Base-by-base conservation (phyloP, 37 sponge, comb jelly and placozoan genomes). In the Dysidea cf. avara region DNA sequence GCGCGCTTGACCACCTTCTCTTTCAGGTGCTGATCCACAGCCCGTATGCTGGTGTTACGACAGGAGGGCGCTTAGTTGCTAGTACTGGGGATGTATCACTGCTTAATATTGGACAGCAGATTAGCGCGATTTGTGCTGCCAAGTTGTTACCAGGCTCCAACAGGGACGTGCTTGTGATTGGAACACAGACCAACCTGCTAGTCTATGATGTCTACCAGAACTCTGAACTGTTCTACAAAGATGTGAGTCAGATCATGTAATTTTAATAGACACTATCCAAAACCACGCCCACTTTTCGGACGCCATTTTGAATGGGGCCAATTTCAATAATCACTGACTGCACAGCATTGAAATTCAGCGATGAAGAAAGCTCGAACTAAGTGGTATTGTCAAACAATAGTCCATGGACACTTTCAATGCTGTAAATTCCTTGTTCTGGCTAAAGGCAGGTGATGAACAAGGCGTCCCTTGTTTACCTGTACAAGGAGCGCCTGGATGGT, bases 181-280 rank as follows among this genome's bases (percentile, higher is more conserved):
- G 97, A 5, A 75, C 94, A 39, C 89, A 90, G 54, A 94, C 87
- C 48, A 76, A 91, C 55, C 69, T 97, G 26, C 73, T 94, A 25
- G 97, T 92, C 3, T 97, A 97, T 65, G 88, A 97, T 68, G 81
- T 97, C 18, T 82, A 97, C 16, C 55, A 89, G 29, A 97, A 97
- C 69, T 39, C 75, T 7, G 97, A 97, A 16, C 68, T 93, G 7
- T 97, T 97, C 70, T 94, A 97, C 74, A 96, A 87, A 48, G 87
- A 92, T 46, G 93, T 88, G 47, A 26, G 78, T 74, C n/a, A n/a
- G n/a, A n/a, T n/a, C n/a, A n/a, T n/a, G n/a, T n/a, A n/a, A n/a
- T n/a, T n/a, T n/a, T n/a, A n/a, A n/a, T n/a, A n/a, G n/a, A n/a
- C n/a, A n/a, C n/a, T n/a, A n/a, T n/a, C n/a, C n/a, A n/a, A n/a